Evolutionary conservation across 2,113 vertebrate genomes (phyloP), one percentile per base, ranked within the genome.

Genomic region (Gasterosteus nipponicus): DNA sequence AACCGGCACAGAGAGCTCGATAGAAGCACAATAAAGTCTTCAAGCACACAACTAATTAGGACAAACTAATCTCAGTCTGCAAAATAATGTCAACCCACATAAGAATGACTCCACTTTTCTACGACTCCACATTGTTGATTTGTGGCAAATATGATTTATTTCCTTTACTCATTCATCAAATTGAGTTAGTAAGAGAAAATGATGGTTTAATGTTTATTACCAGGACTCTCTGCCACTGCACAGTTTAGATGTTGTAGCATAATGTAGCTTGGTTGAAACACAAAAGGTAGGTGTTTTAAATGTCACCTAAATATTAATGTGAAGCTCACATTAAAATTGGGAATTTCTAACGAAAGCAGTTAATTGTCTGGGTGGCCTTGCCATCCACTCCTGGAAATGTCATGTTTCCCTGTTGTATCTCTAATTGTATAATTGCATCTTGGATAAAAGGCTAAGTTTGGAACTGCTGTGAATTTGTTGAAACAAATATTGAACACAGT

Each of bases 251-350:
- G n/a, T 10, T 11, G 47, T 33, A 64, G 39, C 2, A 0, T 7
- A 11, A 14, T 47, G 59, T 35, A 57, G 60, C 31, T 66, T 58
- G 2, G 12, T 66, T 51, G 12, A 22, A 58, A 65, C 56, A 46
- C 16, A 22, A 26, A n/a, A 54, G 29, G n/a, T 7, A 63, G 62
- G 8, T 42, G 22, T 22, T 49, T 33, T 58, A 71, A 58, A 73
- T 60, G 62, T 73, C 47, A 59, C 56, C 15, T 60, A 53, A 63
- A 67, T 44, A 68, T 62, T 62, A 47, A 61, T 46, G 14, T 73
- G 46, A 60, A 35, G 54, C 26, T 58, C 35, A 67, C 26, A n/a
- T 11, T 10, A 53, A 67, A 66, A 35, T 4, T 53, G 38, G 18
- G 9, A 41, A 41, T 58, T 56, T 69, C 38, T 35, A 12, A 70